Conservation (phyloP, 2,797 vertebrate species). For the Lycodopsis pacificus region DNA sequence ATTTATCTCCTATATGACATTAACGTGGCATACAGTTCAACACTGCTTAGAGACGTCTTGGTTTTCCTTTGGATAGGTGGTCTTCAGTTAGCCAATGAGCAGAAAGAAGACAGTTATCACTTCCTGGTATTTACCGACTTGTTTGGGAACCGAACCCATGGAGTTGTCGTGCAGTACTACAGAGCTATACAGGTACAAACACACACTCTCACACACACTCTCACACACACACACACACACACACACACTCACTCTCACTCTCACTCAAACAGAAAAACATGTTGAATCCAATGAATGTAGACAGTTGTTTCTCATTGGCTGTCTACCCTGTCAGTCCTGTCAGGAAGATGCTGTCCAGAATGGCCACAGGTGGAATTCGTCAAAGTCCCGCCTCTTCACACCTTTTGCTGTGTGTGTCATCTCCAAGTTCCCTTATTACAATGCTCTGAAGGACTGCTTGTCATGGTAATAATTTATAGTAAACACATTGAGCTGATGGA, state of each 20-base stretch:
- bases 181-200: slow-evolving; percentile 87
- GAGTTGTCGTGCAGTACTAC: slow-evolving; percentile 91
- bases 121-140: slow-evolving; percentile 97
- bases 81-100: slow-evolving; percentile 85
- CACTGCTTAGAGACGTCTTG: background rate
- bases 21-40: background rate
- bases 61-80: slow-evolving; percentile 83
- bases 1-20: background rate
- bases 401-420: slow-evolving; percentile 91
- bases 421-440: slow-evolving; percentile 95
- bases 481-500: background rate
- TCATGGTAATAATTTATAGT: slow-evolving; percentile 67
- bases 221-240: background rate
- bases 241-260: background rate
- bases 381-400: slow-evolving; percentile 79
- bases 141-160: slow-evolving; percentile 93
- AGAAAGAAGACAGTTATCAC: slow-evolving; percentile 89
- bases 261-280: background rate
- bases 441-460: slow-evolving; percentile 84
- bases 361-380: slow-evolving; percentile 80
- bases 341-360: slow-evolving; percentile 85
- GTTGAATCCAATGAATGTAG: background rate
- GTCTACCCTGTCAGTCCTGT: slow-evolving; percentile 54
- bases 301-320: slow-evolving; percentile 14
- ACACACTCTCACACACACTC: background rate